Conservation (phyloP, 2,888 invertebrate genomes). For the Leptopterna dolabrata region DNA sequence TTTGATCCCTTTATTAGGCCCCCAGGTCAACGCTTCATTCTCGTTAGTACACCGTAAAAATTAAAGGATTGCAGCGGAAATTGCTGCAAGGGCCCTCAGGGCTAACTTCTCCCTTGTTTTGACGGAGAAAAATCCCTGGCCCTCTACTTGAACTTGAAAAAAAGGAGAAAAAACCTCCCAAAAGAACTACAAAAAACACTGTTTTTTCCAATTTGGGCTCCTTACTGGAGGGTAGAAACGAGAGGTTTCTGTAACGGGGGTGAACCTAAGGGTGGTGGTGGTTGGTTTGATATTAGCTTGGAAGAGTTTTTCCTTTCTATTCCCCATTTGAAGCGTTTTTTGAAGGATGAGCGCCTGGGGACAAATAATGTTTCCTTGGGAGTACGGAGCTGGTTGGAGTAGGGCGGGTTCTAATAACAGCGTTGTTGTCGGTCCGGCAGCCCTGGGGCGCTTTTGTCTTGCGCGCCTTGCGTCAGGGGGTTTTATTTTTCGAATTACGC, state of each 20-base stretch:
- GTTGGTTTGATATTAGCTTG: conserved; percentile 32
- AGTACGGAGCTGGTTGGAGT: neutral
- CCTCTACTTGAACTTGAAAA: neutral
- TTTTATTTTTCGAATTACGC: neutral
- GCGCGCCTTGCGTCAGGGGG: neutral
- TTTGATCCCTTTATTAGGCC: conserved; percentile 31
- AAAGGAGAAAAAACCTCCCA: neutral
- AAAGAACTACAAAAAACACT: neutral
- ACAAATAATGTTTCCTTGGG: conserved; percentile 33
- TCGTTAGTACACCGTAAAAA: conserved; percentile 36
- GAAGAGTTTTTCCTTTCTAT: conserved; percentile 16
- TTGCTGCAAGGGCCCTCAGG: neutral
- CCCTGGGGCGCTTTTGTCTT: neutral
- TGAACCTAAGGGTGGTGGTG: neutral
- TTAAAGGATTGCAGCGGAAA: conserved; percentile 47
- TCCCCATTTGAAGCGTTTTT: neutral
- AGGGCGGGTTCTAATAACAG: conserved; percentile 19
- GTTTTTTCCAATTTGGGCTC: neutral
- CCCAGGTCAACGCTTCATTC: conserved; percentile 8
- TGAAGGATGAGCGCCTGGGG: conserved; percentile 43
- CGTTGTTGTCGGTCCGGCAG: neutral
- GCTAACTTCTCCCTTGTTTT: neutral
- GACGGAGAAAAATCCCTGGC: neutral
- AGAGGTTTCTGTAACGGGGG: neutral
- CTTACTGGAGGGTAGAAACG: neutral